Evolutionary conservation across 1,140 invertebrate genomes (phyloP).

Genomic region (Trypoxylus dichotomus): DNA sequence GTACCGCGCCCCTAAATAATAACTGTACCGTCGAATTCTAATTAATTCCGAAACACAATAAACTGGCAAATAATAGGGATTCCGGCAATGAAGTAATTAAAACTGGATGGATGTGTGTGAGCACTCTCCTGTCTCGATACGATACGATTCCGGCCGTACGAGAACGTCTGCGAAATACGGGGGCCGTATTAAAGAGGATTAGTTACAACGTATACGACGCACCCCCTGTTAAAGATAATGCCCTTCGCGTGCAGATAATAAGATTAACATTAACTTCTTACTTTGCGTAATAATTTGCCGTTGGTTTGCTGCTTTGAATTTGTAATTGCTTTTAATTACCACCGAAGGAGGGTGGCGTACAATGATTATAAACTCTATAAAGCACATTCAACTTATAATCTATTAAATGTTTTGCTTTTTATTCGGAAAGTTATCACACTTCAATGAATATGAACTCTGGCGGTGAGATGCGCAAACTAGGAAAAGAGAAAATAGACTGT

Average conservation of each 20-base stretch:
- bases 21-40: neutral
- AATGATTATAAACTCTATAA: too few species aligned
- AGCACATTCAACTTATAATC: too few species aligned
- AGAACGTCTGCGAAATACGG: neutral
- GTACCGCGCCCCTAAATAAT: neutral
- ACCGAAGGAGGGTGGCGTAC: too few species aligned
- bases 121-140: neutral
- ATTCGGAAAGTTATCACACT: too few species aligned
- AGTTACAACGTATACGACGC: neutral
- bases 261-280: conserved; percentile 16
- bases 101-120: neutral
- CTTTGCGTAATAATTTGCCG: conserved; percentile 6
- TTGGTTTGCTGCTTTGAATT: neutral
- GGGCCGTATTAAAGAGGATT: conserved; percentile 11
- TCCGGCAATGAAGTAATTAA: conserved; percentile 16
- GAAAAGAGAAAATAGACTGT: too few species aligned
- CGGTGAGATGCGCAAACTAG: too few species aligned
- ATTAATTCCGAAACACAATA: conserved; percentile 20
- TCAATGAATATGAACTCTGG: too few species aligned
- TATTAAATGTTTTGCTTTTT: too few species aligned
- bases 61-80: neutral
- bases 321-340: neutral
- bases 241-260: neutral
- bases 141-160: neutral
- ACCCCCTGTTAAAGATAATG: conserved; percentile 5